These are phyloP conservation scores for Lagopus muta DNA, from an alignment of 2,113 vertebrate genomes.

Conservation along the genomic window DNA sequence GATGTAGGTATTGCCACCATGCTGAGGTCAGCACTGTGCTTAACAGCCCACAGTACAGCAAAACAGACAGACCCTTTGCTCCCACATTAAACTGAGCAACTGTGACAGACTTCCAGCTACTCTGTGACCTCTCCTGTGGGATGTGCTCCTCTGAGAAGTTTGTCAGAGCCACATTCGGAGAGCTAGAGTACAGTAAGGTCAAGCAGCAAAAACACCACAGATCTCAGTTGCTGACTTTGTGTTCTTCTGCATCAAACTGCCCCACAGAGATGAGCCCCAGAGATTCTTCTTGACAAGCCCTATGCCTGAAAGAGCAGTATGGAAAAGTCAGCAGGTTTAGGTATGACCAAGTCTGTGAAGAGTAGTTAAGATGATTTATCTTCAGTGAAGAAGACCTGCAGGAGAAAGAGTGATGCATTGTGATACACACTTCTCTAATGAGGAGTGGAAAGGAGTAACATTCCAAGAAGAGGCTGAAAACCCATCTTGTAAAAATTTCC, in stretches of 20 bases:
- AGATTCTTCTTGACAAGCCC: neutral
- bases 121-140: neutral
- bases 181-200: neutral
- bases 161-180: fast-evolving
- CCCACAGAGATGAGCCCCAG: neutral
- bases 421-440: neutral
- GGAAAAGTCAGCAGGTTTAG: neutral
- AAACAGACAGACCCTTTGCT: neutral
- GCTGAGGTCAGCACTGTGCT: neutral
- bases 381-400: neutral
- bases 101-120: neutral
- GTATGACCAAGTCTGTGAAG: neutral
- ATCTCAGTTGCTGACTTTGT: neutral
- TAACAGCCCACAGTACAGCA: neutral
- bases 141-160: neutral
- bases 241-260: neutral
- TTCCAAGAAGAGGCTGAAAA: neutral
- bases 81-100: neutral
- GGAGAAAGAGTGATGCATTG: neutral
- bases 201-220: neutral
- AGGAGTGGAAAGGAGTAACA: neutral
- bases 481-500: neutral
- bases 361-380: neutral
- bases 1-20: neutral
- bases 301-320: neutral